These are phyloP conservation scores for Exocentrus adspersus DNA, from an alignment of 2,888 invertebrate genomes.

Conservation along the genomic window DNA sequence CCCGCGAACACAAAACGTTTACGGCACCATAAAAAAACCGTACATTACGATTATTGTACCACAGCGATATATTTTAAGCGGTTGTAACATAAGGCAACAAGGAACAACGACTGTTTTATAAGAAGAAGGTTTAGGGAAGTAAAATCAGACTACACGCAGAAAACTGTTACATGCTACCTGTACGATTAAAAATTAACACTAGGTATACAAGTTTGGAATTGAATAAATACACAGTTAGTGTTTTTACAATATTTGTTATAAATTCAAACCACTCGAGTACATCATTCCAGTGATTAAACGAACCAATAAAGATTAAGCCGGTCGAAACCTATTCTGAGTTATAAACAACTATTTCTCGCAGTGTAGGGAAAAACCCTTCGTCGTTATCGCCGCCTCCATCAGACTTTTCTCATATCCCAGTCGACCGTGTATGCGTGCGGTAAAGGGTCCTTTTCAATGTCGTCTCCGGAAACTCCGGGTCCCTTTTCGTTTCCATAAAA, in stretches of 20 bases:
- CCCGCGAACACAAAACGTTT: neutral
- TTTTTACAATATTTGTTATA: too few relatives aligned
- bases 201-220: too few relatives aligned
- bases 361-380: neutral
- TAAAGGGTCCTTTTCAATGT: constrained; percentile 9
- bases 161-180: neutral
- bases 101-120: neutral
- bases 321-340: neutral
- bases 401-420: constrained; percentile 2
- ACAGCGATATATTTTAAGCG: neutral
- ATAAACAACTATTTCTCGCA: neutral
- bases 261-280: too few relatives aligned
- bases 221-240: too few relatives aligned
- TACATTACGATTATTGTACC: neutral
- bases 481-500: constrained; percentile 28
- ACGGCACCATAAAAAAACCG: neutral
- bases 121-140: neutral
- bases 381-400: neutral
- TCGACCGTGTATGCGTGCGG: constrained; percentile 1
- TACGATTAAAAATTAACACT: too few relatives aligned
- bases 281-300: too few relatives aligned
- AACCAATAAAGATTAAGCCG: too few relatives aligned
- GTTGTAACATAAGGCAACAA: neutral
- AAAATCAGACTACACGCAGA: neutral
- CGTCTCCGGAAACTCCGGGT: neutral